A percentile compares a stretch with the other conserved stretches of the same genome.
Evolutionary conservation across 2,113 vertebrate species (phyloP).

Genomic region (Ifrita kowaldi): DNA sequence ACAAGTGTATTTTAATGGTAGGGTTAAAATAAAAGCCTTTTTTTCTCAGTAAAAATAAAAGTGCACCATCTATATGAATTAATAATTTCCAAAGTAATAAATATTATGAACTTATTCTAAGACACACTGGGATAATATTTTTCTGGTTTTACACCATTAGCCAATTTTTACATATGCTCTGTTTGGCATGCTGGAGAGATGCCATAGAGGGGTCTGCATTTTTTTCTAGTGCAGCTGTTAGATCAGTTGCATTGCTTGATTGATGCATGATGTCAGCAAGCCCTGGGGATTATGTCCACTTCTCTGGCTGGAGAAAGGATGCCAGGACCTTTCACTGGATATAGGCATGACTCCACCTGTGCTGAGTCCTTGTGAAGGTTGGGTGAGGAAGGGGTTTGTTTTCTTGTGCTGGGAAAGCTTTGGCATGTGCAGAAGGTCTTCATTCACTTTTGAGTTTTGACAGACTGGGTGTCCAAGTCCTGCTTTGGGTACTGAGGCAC

Average conservation of each 20-base stretch:
- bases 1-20: not conserved
- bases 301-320: not conserved
- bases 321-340: not conserved
- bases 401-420: not conserved
- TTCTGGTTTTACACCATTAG: conserved; percentile 10
- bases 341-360: not conserved
- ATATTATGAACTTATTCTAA: conserved; percentile 18
- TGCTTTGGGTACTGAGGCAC: not conserved
- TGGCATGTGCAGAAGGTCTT: not conserved
- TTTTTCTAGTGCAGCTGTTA: not conserved
- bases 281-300: not conserved
- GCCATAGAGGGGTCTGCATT: not conserved
- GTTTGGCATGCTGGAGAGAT: not conserved
- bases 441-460: not conserved
- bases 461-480: not conserved
- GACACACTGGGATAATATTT: conserved; percentile 22
- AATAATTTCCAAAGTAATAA: conserved; percentile 48
- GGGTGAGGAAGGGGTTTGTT: rapidly evolving
- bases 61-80: conserved; percentile 1
- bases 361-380: not conserved
- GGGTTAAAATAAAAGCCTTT: not conserved
- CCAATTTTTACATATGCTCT: conserved; percentile 30
- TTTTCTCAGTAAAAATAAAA: not conserved
- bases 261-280: not conserved
- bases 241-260: not conserved